Evolutionary conservation across 1,140 invertebrate species (phyloP).

Genomic region (Drosophila punjabiensis): DNA sequence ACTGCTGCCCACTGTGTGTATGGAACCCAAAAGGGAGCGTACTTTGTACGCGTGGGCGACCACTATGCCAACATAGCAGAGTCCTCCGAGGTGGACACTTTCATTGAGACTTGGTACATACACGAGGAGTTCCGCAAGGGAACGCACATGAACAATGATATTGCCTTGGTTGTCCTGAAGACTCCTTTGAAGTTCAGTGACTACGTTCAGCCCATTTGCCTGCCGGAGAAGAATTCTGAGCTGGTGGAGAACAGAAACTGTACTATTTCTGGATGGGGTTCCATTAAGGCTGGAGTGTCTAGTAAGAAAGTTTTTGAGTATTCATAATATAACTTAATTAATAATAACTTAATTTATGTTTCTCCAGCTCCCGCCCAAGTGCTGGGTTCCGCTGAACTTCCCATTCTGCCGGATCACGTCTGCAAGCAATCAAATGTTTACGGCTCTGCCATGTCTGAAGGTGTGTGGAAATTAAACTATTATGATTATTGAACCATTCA

Average conservation of each 20-base stretch:
- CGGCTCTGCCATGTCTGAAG: constrained; percentile 91
- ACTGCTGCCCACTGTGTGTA: constrained; percentile 92
- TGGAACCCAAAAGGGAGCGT: constrained; percentile 89
- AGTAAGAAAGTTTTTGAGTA: constrained; percentile 84
- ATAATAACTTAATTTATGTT: not conserved
- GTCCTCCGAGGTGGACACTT: constrained; percentile 89
- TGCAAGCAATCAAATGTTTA: constrained; percentile 92
- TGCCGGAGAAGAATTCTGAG: constrained; percentile 87
- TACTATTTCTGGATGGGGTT: constrained; percentile 93
- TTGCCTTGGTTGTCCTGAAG: constrained; percentile 90
- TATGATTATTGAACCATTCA: constrained; percentile 3
- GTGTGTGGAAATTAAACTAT: constrained; percentile 24
- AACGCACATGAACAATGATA: constrained; percentile 90
- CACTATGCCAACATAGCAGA: constrained; percentile 89
- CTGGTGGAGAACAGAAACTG: constrained; percentile 89
- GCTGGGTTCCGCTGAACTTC: constrained; percentile 94
- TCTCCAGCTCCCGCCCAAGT: constrained; percentile 91
- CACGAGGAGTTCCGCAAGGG: constrained; percentile 89
- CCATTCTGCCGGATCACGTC: constrained; percentile 92
- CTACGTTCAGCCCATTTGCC: constrained; percentile 91
- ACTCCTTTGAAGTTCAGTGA: constrained; percentile 88
- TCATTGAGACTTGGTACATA: constrained; percentile 89
- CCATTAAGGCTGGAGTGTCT: constrained; percentile 87
- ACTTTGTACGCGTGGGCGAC: constrained; percentile 90
- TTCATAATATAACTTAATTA: not conserved